Evolutionary conservation across 2,797 vertebrate species (phyloP).

Genomic region (Neosalanx taihuensis): DNA sequence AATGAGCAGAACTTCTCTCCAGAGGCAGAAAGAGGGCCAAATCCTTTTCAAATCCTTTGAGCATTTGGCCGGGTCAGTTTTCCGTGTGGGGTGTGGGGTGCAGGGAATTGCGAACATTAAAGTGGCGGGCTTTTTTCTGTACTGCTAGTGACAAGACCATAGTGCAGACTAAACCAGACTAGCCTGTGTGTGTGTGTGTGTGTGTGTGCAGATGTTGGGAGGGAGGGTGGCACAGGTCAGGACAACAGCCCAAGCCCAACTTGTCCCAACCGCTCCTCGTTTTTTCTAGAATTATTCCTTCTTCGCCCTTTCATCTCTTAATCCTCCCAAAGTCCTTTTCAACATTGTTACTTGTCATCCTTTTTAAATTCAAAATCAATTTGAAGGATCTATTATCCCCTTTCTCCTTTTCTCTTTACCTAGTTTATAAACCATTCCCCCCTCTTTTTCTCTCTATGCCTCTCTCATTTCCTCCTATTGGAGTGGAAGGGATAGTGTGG

Average conservation of each 20-base stretch:
- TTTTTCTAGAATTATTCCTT: conserved; percentile 37
- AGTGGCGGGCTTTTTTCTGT: too few species aligned
- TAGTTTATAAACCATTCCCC: conserved; percentile 31
- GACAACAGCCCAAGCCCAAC: conserved; percentile 39
- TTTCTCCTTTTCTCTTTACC: conserved; percentile 29
- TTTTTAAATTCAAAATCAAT: background rate
- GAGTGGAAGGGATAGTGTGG: conserved; percentile 55
- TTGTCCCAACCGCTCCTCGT: conserved; percentile 35
- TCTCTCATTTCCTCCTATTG: conserved; percentile 5
- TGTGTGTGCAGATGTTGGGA: conserved; percentile 1
- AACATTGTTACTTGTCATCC: background rate
- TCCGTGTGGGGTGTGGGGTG: background rate
- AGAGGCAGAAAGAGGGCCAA: background rate
- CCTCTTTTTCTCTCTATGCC: conserved; percentile 20
- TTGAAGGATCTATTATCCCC: background rate
- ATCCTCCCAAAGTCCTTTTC: conserved; percentile 32
- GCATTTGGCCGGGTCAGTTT: background rate
- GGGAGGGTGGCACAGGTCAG: conserved; percentile 23
- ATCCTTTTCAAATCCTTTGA: background rate
- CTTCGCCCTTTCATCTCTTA: conserved; percentile 20
- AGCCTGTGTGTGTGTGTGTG: background rate
- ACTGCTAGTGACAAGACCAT: too few species aligned
- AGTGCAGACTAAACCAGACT: too few species aligned
- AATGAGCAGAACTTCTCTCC: conserved; percentile 24
- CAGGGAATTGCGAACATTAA: background rate